phyloP scores from a whole-genome alignment of 2,113 vertebrate genomes.

The Rissa tridactyla region DNA sequence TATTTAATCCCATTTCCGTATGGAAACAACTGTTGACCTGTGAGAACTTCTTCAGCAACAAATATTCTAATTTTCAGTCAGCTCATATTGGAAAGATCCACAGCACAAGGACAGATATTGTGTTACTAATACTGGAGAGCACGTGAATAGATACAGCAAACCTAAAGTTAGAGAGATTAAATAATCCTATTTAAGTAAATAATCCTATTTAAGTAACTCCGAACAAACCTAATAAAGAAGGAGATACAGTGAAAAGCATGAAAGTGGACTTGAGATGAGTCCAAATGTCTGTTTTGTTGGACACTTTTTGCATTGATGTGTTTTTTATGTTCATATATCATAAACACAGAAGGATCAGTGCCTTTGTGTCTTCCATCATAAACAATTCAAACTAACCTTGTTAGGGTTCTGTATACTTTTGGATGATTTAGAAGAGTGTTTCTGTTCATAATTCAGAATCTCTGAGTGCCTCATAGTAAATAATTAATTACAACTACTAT shows the following conservation, averaged over 20 bases:
- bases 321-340: neutral
- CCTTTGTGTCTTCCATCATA: neutral
- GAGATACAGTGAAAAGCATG: neutral
- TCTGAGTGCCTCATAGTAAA: neutral
- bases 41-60: neutral
- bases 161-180: neutral
- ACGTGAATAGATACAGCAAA: neutral
- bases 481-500: neutral
- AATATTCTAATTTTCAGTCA: neutral
- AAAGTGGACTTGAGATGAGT: neutral
- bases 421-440: neutral
- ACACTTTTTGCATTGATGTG: neutral
- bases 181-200: neutral
- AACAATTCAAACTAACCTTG: neutral
- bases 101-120: neutral
- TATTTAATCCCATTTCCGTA: neutral
- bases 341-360: neutral
- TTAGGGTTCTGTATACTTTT: neutral
- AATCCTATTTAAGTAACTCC: neutral
- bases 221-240: neutral
- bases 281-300: neutral
- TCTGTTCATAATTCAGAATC: neutral
- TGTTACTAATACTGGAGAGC: neutral
- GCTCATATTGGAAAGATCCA: neutral
- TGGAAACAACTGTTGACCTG: neutral